phyloP scores from a whole-genome alignment of 2,888 invertebrate genomes.

The Dryobotodes eremita region DNA sequence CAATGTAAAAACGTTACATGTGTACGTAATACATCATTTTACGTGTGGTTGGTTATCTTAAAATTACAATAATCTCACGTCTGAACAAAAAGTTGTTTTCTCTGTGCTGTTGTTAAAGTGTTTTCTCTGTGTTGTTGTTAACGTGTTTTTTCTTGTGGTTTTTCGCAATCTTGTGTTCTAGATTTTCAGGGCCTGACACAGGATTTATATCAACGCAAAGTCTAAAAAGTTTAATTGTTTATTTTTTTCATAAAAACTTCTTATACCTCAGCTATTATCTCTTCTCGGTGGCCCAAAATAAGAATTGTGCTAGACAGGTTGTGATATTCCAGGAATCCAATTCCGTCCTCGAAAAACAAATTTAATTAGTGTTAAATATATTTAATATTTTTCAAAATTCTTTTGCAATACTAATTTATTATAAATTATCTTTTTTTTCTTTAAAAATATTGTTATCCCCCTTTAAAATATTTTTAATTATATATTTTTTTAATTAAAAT shows the following conservation, averaged over 20 bases:
- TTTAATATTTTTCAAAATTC: no score
- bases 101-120: not conserved
- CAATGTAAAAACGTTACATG: constrained; percentile 33
- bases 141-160: constrained; percentile 28
- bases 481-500: no score
- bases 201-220: not conserved
- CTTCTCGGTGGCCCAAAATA: not conserved
- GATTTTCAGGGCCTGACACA: not conserved
- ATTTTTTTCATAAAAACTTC: not conserved
- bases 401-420: no score
- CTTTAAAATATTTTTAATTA: no score
- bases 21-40: constrained; percentile 30
- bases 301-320: not conserved
- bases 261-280: not conserved
- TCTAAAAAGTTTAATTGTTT: not conserved
- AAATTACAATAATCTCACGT: constrained; percentile 40
- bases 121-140: constrained; percentile 16
- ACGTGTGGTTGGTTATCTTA: constrained; percentile 28
- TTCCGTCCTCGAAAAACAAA: not conserved
- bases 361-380: not conserved
- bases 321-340: not conserved
- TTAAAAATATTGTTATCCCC: no score
- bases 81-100: constrained; percentile 8
- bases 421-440: no score
- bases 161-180: not conserved